phyloP scores from a whole-genome alignment of 2,113 vertebrate genomes.

The Tautogolabrus adspersus region DNA sequence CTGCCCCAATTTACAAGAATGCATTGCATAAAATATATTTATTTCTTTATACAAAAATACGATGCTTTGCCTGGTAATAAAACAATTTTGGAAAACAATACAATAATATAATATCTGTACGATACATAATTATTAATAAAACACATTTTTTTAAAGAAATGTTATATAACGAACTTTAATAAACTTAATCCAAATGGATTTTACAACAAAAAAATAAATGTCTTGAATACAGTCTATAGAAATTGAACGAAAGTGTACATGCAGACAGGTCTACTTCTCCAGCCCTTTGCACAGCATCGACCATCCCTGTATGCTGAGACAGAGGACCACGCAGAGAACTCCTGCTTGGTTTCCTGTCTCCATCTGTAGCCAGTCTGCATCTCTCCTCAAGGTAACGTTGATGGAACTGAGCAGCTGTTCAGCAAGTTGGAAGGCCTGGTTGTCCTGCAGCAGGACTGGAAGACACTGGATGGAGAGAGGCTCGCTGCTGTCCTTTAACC shows the following conservation, averaged over 20 bases:
- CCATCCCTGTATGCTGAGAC: constrained; percentile 84
- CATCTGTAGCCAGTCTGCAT: constrained; percentile 72
- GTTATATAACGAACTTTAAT: not conserved
- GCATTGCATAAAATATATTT: not conserved
- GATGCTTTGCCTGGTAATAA: constrained; percentile 4
- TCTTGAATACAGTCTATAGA: not conserved
- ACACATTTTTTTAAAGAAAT: not conserved
- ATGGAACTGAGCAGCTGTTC: constrained; percentile 83
- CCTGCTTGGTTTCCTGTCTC: constrained; percentile 50
- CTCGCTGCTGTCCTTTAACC: constrained; percentile 66
- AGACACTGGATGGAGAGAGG: constrained; percentile 66
- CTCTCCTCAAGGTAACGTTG: constrained; percentile 79
- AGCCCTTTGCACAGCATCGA: constrained; percentile 67
- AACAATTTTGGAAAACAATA: constrained; percentile 21
- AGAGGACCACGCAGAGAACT: constrained; percentile 80
- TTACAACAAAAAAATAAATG: constrained; percentile 39
- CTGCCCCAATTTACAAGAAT: not conserved
- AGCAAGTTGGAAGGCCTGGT: constrained; percentile 75
- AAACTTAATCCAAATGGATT: not conserved
- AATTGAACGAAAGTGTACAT: constrained; percentile 2
- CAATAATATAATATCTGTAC: not conserved
- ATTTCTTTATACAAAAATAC: constrained; percentile 28
- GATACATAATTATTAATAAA: not conserved
- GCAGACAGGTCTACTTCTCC: not conserved
- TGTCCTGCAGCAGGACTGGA: constrained; percentile 77